Conservation (phyloP, 2,113 vertebrate genomes). For the Pituophis catenifer region DNA sequence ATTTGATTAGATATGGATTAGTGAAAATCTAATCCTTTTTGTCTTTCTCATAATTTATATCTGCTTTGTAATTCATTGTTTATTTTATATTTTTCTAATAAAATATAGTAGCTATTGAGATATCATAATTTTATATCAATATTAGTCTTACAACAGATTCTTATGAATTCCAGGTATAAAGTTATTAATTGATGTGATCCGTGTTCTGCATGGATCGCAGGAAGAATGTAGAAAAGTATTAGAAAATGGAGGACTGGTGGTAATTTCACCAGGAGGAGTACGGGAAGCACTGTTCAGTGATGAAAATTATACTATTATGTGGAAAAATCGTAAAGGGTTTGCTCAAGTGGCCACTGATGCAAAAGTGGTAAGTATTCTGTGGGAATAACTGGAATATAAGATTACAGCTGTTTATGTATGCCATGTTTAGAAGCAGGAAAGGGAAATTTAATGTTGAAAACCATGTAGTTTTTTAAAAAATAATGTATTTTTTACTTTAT, state of each 20-base stretch:
- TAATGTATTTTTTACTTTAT: not conserved
- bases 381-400: not conserved
- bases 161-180: conserved; percentile 81
- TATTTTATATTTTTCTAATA: not conserved
- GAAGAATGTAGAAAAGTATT: conserved; percentile 90
- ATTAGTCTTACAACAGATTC: not conserved
- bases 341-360: conserved; percentile 96
- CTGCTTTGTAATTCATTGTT: not conserved
- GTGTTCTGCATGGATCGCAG: conserved; percentile 88
- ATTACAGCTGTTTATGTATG: not conserved
- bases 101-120: not conserved
- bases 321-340: conserved; percentile 89
- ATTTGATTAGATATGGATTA: not conserved
- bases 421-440: not conserved
- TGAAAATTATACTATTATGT: conserved; percentile 85
- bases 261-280: conserved; percentile 90
- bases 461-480: not conserved
- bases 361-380: conserved; percentile 80
- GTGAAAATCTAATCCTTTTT: not conserved
- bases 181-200: conserved; percentile 86
- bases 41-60: not conserved
- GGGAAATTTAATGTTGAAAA: not conserved
- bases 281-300: conserved; percentile 92
- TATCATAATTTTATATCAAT: not conserved
- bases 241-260: conserved; percentile 79